Evolutionary conservation across 1,140 invertebrate species (phyloP).

Genomic region (Sitobion miscanthi): DNA sequence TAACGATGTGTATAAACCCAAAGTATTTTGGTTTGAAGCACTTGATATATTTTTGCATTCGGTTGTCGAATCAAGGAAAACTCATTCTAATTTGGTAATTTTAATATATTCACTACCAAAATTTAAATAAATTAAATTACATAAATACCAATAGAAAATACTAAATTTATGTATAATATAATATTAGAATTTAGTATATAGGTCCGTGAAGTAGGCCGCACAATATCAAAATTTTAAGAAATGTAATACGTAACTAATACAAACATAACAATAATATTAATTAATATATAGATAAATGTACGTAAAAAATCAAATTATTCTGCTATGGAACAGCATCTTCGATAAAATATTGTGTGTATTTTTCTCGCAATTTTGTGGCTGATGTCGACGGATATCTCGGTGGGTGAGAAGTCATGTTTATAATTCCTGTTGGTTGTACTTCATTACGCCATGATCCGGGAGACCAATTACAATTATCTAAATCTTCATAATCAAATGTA

Average conservation of each 20-base stretch:
- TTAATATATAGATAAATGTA: not conserved
- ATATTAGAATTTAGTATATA: too few species aligned
- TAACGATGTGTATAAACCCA: not conserved
- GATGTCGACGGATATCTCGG: constrained; percentile 9
- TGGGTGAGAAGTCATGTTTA: not conserved
- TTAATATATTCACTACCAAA: not conserved
- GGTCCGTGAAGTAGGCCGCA: too few species aligned
- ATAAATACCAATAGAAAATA: too few species aligned
- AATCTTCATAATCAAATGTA: constrained; percentile 56
- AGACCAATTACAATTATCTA: constrained; percentile 60
- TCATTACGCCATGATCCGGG: constrained; percentile 10
- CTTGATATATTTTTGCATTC: not conserved
- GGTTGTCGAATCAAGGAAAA: not conserved
- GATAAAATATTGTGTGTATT: constrained; percentile 57
- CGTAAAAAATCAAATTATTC: constrained; percentile 45
- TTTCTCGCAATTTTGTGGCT: constrained; percentile 51
- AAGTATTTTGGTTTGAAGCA: not conserved
- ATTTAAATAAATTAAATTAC: too few species aligned
- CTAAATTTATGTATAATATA: too few species aligned
- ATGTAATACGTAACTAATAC: too few species aligned
- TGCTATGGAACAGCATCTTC: constrained; percentile 58
- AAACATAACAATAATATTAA: not conserved
- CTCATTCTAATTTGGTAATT: constrained; percentile 8
- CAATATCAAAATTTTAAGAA: too few species aligned
- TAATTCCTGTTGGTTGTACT: not conserved